phyloP scores from a whole-genome alignment of 2,888 invertebrate genomes.

The Thumatha senex region DNA sequence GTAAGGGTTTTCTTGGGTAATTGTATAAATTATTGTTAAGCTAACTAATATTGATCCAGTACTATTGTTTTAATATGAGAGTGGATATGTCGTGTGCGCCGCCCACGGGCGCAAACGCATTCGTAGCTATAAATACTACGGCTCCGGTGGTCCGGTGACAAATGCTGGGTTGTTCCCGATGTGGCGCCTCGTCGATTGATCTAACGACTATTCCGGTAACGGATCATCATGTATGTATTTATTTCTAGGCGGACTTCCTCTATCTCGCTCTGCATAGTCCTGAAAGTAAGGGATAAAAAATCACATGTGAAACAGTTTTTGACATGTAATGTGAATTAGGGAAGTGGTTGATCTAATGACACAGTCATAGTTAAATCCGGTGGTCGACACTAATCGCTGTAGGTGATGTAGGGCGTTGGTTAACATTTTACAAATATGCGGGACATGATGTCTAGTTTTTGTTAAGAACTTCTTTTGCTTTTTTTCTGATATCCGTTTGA shows the following conservation, averaged over 20 bases:
- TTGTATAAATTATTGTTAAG: conserved; percentile 27
- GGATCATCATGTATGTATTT: conserved; percentile 43
- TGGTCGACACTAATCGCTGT: conserved; percentile 66
- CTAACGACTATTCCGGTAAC: conserved; percentile 64
- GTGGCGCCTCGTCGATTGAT: conserved; percentile 76
- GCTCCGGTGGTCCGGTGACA: conserved; percentile 82
- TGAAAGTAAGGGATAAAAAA: conserved; percentile 22
- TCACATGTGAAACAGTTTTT: conserved; percentile 17
- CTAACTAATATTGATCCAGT: conserved; percentile 34
- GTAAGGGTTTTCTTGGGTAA: conserved; percentile 58
- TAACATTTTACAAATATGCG: conserved; percentile 54
- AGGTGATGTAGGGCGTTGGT: conserved; percentile 49
- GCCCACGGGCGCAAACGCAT: conserved; percentile 68
- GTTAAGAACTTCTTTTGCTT: conserved; percentile 33
- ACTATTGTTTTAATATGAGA: conserved; percentile 47
- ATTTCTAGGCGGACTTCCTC: conserved; percentile 37
- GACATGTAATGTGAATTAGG: conserved; percentile 43
- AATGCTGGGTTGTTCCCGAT: conserved; percentile 71
- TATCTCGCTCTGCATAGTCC: conserved; percentile 33
- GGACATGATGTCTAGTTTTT: conserved; percentile 44
- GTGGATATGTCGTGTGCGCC: conserved; percentile 49
- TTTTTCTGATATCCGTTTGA: conserved; percentile 49
- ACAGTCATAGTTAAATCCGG: conserved; percentile 67
- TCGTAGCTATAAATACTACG: conserved; percentile 79
- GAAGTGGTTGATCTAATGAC: conserved; percentile 71